Evolutionary conservation across 2,888 invertebrate species (phyloP), one percentile per base, ranked within the genome.

Genomic region (Lasioglossum villosulum): DNA sequence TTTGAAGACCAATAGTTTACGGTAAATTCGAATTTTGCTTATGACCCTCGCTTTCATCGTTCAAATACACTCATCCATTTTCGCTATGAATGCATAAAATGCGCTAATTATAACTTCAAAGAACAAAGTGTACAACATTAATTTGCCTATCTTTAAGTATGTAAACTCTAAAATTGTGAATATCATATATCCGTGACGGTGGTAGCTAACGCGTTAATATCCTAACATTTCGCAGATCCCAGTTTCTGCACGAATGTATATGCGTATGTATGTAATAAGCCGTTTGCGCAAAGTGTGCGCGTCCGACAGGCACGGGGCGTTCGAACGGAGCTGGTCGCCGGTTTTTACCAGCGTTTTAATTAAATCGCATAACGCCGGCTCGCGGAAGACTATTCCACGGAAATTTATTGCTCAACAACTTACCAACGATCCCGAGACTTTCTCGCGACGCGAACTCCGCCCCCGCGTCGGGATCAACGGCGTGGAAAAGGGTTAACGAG

Each of bases 401-500:
- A 1, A 27, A 52, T 42, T 37, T 73, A 63, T 71, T 34, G 59
- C 42, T 34, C 59, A 39, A 14, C 59, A 42, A 78, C 83, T 78
- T 78, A 78, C 59, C 48, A 5, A 12, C n/a, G 68, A 74, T 72
- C 34, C 23, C 1, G 71, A 77, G 27, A 34, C 45, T 27, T 19
- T 27, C 34, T 6, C 27, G n/a, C 16, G 30, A 45, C 42, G 27
- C 27, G 6, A 14, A 14, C 48, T n/a, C 70, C 45, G 23, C 12
- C 48, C 16, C 45, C 30, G 10, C 27, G 72, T 30, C 45, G 59
- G 72, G 39, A 68, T 75, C 84, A 72, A 6, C 78, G 66, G n/a
- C n/a, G 48, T 2, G 75, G 84, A 83, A 83, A 78, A 75, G 84
- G 73, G 78, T 78, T 56, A 78, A 84, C 84, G 84, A 39, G 59